Percentiles rank a stretch among this genome's conserved stretches.
Evolutionary conservation across 2,888 invertebrate genomes (phyloP).

Genomic region (Apantesis nais): DNA sequence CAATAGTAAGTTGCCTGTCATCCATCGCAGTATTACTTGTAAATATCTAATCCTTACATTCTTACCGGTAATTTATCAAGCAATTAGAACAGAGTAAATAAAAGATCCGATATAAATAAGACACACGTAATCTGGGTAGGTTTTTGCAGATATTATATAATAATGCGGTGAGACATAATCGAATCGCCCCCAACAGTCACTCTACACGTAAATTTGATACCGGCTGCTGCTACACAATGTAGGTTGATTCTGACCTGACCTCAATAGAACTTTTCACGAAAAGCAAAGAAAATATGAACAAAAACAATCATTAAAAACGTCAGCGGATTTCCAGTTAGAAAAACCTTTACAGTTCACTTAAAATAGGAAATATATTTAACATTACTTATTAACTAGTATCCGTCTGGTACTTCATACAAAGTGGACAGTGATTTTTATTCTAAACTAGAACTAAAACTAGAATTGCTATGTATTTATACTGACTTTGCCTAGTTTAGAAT

Average conservation of each 20-base stretch:
- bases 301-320: conserved; percentile 25
- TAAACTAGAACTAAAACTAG: too few relatives aligned
- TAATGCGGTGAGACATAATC: conserved; percentile 62
- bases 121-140: conserved; percentile 30
- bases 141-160: conserved; percentile 70
- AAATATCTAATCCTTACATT: neutral
- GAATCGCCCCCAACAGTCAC: conserved; percentile 30
- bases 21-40: neutral
- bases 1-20: neutral
- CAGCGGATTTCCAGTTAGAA: conserved; percentile 20
- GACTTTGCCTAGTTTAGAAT: too few relatives aligned
- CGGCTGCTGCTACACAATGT: conserved; percentile 34
- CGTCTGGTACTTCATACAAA: too few relatives aligned
- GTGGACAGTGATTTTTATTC: too few relatives aligned
- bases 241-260: conserved; percentile 62
- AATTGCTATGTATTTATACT: too few relatives aligned
- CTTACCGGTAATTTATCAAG: neutral
- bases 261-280: conserved; percentile 63
- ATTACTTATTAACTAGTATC: too few relatives aligned
- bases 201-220: conserved; percentile 17
- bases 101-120: neutral
- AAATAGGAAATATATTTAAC: too few relatives aligned
- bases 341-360: too few relatives aligned
- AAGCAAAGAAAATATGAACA: conserved; percentile 25
- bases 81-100: neutral